phyloP scores from a whole-genome alignment of 2,113 vertebrate genomes.

The Prolemur simus region DNA sequence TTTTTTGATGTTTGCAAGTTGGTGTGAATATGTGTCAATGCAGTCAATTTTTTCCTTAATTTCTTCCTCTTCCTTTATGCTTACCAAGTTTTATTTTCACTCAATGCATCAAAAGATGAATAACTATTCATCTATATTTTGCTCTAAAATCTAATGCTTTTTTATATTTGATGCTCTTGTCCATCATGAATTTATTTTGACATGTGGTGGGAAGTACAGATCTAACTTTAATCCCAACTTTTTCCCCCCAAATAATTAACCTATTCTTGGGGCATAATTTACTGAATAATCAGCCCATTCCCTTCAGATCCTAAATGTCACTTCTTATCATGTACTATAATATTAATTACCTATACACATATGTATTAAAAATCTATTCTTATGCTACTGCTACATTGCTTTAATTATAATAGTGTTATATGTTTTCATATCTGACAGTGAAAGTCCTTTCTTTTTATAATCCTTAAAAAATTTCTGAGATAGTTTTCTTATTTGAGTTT shows the following conservation, averaged over 20 bases:
- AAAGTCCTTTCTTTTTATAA: background rate
- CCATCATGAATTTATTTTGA: constrained; percentile 45
- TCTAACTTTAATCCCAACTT: constrained; percentile 35
- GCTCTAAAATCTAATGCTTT: background rate
- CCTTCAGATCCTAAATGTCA: constrained; percentile 53
- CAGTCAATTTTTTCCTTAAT: background rate
- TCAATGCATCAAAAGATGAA: background rate
- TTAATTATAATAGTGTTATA: background rate
- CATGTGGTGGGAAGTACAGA: background rate
- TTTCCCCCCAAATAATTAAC: constrained; percentile 41
- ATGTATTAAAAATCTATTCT: background rate
- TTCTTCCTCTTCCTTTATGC: background rate
- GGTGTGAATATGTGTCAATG: background rate
- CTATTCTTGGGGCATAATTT: constrained; percentile 10
- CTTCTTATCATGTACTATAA: background rate
- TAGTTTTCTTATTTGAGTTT: background rate
- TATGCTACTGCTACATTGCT: background rate
- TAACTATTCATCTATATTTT: constrained; percentile 17
- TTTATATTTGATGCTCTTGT: constrained; percentile 1
- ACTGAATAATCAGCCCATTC: constrained; percentile 1
- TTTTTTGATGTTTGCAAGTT: constrained; percentile 1
- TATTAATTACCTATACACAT: background rate
- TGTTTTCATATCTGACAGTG: background rate
- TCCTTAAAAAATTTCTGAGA: background rate
- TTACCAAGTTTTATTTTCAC: background rate